Evolutionary conservation across 2,797 vertebrate genomes (phyloP).

Genomic region (Chaunax sp.): DNA sequence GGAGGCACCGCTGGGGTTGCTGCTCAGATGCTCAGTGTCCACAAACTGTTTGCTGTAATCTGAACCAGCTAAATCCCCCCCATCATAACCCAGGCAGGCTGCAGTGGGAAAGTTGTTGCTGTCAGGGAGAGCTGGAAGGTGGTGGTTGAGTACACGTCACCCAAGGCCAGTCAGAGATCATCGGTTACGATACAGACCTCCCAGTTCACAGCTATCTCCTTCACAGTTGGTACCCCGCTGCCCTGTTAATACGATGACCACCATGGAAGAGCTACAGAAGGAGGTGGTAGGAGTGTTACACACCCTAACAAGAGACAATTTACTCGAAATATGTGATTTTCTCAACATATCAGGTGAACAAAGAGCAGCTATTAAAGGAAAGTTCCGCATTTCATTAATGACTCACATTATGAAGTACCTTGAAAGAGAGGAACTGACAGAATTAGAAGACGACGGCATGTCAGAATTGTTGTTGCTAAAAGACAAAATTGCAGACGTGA

Average conservation of each 20-base stretch:
- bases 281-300: background rate
- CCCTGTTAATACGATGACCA: background rate
- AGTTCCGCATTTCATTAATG: background rate
- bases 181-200: background rate
- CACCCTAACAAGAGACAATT: background rate
- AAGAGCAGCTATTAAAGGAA: background rate
- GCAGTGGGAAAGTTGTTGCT: background rate
- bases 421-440: background rate
- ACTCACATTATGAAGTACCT: background rate
- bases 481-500: background rate
- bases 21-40: background rate
- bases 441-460: too few species aligned
- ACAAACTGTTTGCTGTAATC: background rate
- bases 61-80: background rate
- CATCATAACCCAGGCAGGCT: background rate
- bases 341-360: background rate
- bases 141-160: background rate
- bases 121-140: background rate
- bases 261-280: background rate
- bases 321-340: background rate
- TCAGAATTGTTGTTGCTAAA: background rate
- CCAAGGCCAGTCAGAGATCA: background rate
- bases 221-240: background rate
- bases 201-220: background rate
- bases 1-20: background rate